Percentiles rank a stretch among this genome's conserved stretches.
These are phyloP conservation scores for Diarsia dahlii DNA, from an alignment of 2,888 invertebrate species.

Conservation along the genomic window DNA sequence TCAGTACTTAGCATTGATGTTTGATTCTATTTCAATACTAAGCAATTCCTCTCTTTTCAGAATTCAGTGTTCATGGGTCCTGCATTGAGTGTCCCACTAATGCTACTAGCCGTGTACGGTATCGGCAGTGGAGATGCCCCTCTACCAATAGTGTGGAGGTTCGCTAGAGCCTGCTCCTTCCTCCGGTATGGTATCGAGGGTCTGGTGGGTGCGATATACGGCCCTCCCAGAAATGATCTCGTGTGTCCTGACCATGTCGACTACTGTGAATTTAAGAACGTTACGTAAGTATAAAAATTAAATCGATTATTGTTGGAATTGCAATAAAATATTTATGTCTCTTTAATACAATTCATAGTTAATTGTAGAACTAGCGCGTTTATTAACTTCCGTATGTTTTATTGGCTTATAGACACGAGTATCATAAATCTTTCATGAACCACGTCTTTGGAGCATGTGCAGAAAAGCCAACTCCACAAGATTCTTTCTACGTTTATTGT, in stretches of 20 bases:
- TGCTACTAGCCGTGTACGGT: constrained; percentile 96
- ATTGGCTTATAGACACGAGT: neutral
- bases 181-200: constrained; percentile 96
- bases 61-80: constrained; percentile 98
- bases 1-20: neutral
- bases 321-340: neutral
- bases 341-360: neutral
- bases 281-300: constrained; percentile 84
- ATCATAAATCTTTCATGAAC: neutral
- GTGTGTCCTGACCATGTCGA: constrained; percentile 93
- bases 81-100: constrained; percentile 95
- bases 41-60: constrained; percentile 84
- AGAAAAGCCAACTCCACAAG: neutral
- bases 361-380: neutral
- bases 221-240: constrained; percentile 93
- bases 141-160: constrained; percentile 93
- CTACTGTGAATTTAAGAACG: constrained; percentile 94
- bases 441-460: neutral
- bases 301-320: neutral
- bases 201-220: constrained; percentile 95
- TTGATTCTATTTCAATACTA: neutral
- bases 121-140: constrained; percentile 95
- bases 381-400: neutral
- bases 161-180: constrained; percentile 96
- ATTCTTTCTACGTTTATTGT: neutral